Evolutionary conservation across 2,888 invertebrate genomes (phyloP), one percentile per base, ranked within the genome.

Genomic region (Entomobrya multifasciata): DNA sequence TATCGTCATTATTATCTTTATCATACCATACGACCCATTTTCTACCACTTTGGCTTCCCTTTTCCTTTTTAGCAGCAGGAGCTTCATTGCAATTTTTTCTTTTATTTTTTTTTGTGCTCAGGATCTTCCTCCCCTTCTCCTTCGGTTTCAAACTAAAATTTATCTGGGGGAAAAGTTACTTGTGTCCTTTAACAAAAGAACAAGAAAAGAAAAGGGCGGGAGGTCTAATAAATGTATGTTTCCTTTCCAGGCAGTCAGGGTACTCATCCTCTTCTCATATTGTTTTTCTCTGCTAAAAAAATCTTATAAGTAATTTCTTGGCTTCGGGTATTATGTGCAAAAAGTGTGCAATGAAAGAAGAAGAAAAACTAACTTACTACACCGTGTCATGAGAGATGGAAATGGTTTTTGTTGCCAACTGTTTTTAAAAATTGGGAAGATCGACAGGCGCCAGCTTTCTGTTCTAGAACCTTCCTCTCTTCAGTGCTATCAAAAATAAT

Each of bases 361-460:
- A 49, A 49, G 27, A 36, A 47, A 27, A 65, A 27, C 47, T 0
- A 15, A 5, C 72, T 11, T 67, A 44, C 44, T 20, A 36, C 27
- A 11, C 49, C 47, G 11, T 41, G 41, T n/a, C 20, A 65, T 41
- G 30, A 22, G 30, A 20, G n/a, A 62, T n/a, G 30, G 11, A 8
- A 62, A 65, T 11, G 41, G 20, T 65, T 65, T 41, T 65, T 65
- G 65, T 20, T 65, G 65, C 65, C 65, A 65, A 65, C 20, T 65
- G 41, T 47, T 72, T 41, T 49, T 27, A 72, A 72, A 72, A 72
- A 72, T 15, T 47, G 20, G 62, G 65, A 55, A 49, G 52, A 82
- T 82, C 82, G 82, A 82, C 82, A 74, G 82, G 82, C 82, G 82
- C 82, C 82, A 82, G 72, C 62, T 82, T 82, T 82, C 74, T 74